Base-by-base conservation (phyloP, 2,888 invertebrate species). In the Nomada hirtipes region DNA sequence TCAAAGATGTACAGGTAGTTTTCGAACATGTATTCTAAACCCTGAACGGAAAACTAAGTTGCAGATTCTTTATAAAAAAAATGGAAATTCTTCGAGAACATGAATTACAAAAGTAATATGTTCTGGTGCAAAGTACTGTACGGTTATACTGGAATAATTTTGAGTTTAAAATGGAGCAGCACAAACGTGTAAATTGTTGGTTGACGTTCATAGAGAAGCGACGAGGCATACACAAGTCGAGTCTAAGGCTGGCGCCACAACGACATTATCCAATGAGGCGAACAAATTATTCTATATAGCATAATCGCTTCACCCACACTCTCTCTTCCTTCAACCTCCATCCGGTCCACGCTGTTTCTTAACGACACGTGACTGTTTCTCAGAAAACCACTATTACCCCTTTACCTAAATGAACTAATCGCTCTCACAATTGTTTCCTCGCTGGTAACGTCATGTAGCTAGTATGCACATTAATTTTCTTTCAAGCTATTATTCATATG, bases 231-330 rank as follows among this genome's bases (percentile, higher is more conserved):
- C 71, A 36, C 36, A 36, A 88, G 85, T 69, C 83, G 74, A 83
- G 84, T 88, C 86, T 81, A 76, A 80, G 82, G 78, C 88, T 91
- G 92, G 91, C 92, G 92, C 90, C 92, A 89, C 82, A 65, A 76
- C 76, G 76, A 81, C 83, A 91, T 92, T 91, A 92, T 89, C 86
- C 91, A 91, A 92, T 92, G 83, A 86, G 87, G 76, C 84, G 86
- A 63, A 85, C 86, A 86, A 89, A 90, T 90, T 90, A 88, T 88
- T 79, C 89, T 89, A 87, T 86, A 88, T 88, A 87, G 84, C 82
- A 86, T 90, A 91, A 91, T 90, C 89, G 88, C 72, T 79, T 77
- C 83, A 81, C 81, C 83, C 79, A 85, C 83, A 75, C 76, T 63
- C 83, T 68, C 82, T 86, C 79, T 82, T 84, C 82, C 82, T 82